phyloP scores from a whole-genome alignment of 2,797 vertebrate species.

The Mallotus villosus region DNA sequence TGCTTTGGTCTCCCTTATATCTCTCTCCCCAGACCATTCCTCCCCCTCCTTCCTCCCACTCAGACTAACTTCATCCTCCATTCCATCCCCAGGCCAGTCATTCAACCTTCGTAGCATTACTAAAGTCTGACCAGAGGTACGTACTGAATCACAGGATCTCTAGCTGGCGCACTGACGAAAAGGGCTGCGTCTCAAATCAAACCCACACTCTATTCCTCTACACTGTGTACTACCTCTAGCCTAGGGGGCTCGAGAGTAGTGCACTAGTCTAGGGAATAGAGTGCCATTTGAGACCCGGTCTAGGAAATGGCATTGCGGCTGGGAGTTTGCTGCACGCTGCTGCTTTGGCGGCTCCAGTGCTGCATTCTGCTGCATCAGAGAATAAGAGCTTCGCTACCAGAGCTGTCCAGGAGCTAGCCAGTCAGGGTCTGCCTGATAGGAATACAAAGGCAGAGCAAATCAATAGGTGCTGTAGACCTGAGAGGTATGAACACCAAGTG shows the following conservation, averaged over 20 bases:
- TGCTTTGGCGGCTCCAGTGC: background rate
- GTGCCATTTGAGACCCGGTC: background rate
- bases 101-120: slow-evolving; percentile 75
- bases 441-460: background rate
- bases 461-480: background rate
- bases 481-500: background rate
- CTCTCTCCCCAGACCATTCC: slow-evolving; percentile 13
- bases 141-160: slow-evolving; percentile 45
- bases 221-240: background rate
- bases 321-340: background rate
- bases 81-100: slow-evolving; percentile 74
- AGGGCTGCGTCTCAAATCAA: background rate
- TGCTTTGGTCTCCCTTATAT: slow-evolving; percentile 29
- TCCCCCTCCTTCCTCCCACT: slow-evolving; percentile 23
- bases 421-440: background rate
- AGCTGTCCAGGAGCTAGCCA: background rate
- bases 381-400: slow-evolving; percentile 2
- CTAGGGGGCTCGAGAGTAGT: background rate
- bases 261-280: background rate
- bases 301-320: slow-evolving; percentile 1
- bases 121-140: slow-evolving; percentile 79
- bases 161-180: background rate
- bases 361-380: slow-evolving; percentile 4
- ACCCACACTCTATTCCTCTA: background rate
- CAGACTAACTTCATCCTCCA: slow-evolving; percentile 51